These are phyloP conservation scores for Staurois parvus DNA, from an alignment of 2,797 vertebrate genomes.

Conservation along the genomic window DNA sequence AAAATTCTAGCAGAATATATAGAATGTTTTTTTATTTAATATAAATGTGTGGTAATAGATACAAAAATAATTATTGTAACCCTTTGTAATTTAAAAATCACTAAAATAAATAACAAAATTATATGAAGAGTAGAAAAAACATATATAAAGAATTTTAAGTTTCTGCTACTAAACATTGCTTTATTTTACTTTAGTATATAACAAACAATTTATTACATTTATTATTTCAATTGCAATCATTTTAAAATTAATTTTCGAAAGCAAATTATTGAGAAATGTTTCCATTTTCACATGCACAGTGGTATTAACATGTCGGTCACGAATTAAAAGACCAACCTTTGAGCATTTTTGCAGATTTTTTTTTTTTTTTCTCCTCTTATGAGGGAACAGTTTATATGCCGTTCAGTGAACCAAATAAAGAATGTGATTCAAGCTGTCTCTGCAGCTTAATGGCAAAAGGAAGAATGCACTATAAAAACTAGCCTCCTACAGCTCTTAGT, in stretches of 20 bases:
- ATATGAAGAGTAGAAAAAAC: too few relatives aligned
- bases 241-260: not conserved
- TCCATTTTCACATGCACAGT: constrained; percentile 32
- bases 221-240: not conserved
- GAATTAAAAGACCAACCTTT: constrained; percentile 78
- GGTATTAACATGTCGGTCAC: constrained; percentile 72
- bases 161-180: too few relatives aligned
- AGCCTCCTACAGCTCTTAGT: constrained; percentile 82
- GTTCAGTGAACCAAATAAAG: constrained; percentile 84
- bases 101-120: too few relatives aligned
- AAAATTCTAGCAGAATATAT: too few relatives aligned
- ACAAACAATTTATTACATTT: too few relatives aligned
- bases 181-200: too few relatives aligned
- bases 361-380: constrained; percentile 66
- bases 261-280: not conserved
- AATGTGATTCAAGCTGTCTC: constrained; percentile 83
- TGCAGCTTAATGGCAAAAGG: constrained; percentile 79
- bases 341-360: constrained; percentile 67
- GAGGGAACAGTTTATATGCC: constrained; percentile 78
- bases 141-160: too few relatives aligned
- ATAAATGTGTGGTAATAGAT: too few relatives aligned
- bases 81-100: too few relatives aligned
- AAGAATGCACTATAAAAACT: constrained; percentile 84
- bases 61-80: too few relatives aligned
- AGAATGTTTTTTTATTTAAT: too few relatives aligned